These are phyloP conservation scores for Folsomia manolachei DNA, from an alignment of 2,888 invertebrate genomes.

Conservation along the genomic window DNA sequence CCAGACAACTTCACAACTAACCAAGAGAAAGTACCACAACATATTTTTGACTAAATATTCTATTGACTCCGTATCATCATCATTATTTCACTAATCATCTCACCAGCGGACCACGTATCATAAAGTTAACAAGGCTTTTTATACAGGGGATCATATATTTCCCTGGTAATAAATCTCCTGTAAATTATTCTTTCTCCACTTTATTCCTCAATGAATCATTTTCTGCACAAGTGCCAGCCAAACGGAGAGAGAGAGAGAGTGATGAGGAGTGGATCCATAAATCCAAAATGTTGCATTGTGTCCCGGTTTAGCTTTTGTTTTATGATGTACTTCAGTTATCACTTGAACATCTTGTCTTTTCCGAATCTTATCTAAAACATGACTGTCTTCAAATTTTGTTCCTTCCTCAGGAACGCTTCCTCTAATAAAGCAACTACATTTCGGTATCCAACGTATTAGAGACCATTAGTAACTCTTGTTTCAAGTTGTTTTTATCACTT, in stretches of 20 bases:
- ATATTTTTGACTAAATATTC: too few species aligned
- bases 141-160: background rate
- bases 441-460: too few species aligned
- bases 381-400: too few species aligned
- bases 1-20: too few species aligned
- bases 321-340: background rate
- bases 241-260: too few species aligned
- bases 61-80: too few species aligned
- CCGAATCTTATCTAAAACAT: background rate
- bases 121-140: conserved; percentile 1
- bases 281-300: background rate
- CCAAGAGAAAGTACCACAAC: too few species aligned
- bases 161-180: background rate
- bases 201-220: conserved; percentile 6
- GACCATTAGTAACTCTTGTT: background rate
- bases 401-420: background rate
- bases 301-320: background rate
- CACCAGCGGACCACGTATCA: too few species aligned
- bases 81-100: background rate
- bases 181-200: conserved; percentile 3
- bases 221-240: background rate
- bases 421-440: background rate
- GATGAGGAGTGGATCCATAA: background rate
- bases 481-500: background rate
- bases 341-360: background rate